A percentile compares a stretch with the other conserved stretches of the same genome.
Evolutionary conservation across 2,797 vertebrate genomes (phyloP).

Genomic region (Sebastes reedi): DNA sequence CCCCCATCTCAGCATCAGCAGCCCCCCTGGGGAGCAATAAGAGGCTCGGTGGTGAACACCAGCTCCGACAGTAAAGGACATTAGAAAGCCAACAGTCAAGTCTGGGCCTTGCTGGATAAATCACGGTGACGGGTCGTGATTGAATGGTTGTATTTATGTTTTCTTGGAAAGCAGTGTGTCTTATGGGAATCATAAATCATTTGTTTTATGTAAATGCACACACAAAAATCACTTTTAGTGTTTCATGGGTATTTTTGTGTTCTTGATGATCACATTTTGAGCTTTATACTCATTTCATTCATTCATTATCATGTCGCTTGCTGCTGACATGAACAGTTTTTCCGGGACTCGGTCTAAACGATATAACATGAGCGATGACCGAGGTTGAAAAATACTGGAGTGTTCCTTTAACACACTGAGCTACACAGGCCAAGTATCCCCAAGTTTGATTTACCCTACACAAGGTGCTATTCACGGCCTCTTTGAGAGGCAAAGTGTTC

Average conservation of each 20-base stretch:
- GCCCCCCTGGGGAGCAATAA: conserved; percentile 10
- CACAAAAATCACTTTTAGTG: not conserved
- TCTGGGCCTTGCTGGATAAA: not conserved
- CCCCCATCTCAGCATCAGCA: conserved; percentile 13
- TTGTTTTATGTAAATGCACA: not conserved
- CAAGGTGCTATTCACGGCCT: not conserved
- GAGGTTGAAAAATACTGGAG: not conserved
- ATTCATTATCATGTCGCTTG: not conserved
- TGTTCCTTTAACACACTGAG: not conserved
- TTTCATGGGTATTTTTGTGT: not conserved
- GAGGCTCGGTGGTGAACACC: not conserved
- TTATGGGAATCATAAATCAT: not conserved
- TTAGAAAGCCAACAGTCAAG: not conserved
- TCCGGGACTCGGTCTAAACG: not conserved
- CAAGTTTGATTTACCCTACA: not conserved
- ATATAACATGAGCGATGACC: not conserved
- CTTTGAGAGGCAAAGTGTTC: not conserved
- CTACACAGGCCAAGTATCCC: not conserved
- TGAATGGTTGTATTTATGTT: not conserved
- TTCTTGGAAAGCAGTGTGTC: conserved; percentile 1
- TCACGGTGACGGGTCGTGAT: not conserved
- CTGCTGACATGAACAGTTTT: not conserved
- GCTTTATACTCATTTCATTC: not conserved
- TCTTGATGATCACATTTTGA: not conserved
- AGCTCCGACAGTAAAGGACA: conserved; percentile 5